phyloP scores from a whole-genome alignment of 1,140 invertebrate genomes.

The Atopsyche davidsoni region DNA sequence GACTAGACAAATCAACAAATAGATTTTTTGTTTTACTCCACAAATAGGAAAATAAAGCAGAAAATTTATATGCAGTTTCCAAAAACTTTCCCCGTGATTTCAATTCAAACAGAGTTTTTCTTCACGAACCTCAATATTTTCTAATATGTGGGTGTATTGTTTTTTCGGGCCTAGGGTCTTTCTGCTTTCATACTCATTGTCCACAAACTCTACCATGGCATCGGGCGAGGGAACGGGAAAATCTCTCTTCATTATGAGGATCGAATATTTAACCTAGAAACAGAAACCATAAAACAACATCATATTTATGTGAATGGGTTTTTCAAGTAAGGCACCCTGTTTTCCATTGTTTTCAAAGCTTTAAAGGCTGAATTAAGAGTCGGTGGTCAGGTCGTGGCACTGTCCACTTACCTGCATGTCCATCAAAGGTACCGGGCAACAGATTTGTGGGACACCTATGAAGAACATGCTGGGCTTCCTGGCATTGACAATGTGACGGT shows the following conservation, averaged over 20 bases:
- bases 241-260: constrained; percentile 8
- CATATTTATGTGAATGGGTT: too few relatives aligned
- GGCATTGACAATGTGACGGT: constrained; percentile 69
- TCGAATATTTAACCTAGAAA: constrained; percentile 22
- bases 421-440: constrained; percentile 19
- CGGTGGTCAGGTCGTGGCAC: too few relatives aligned
- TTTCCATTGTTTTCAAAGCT: too few relatives aligned
- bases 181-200: constrained; percentile 12
- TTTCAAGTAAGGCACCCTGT: too few relatives aligned
- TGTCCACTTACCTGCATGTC: constrained; percentile 29
- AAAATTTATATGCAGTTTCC: too few relatives aligned
- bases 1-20: too few relatives aligned
- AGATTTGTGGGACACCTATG: constrained; percentile 56
- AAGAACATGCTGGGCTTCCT: constrained; percentile 65
- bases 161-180: constrained; percentile 7
- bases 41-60: too few relatives aligned
- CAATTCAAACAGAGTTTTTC: too few relatives aligned
- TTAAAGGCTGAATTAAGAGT: too few relatives aligned
- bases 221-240: constrained; percentile 25
- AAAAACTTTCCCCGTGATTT: too few relatives aligned
- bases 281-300: too few relatives aligned
- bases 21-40: too few relatives aligned
- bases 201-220: constrained; percentile 14
- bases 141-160: constrained; percentile 19
- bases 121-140: constrained; percentile 18